Evolutionary conservation across 2,113 vertebrate species (phyloP).

Genomic region (Odontesthes bonariensis): DNA sequence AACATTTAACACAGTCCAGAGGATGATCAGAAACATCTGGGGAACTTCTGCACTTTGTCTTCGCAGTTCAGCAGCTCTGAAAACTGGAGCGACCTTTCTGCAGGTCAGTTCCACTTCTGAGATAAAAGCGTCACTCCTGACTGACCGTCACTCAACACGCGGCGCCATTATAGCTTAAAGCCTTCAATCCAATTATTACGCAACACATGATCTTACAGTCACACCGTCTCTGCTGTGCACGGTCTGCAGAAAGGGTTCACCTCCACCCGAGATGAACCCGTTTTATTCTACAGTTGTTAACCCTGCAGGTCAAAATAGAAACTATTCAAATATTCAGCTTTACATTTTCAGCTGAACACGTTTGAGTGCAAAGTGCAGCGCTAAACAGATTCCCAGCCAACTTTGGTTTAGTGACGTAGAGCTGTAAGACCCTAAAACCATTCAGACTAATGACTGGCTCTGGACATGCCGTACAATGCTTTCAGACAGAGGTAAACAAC

Average conservation of each 20-base stretch:
- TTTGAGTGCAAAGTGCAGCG: background rate
- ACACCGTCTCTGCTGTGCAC: background rate
- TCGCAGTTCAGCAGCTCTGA: background rate
- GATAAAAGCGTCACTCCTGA: constrained; percentile 35
- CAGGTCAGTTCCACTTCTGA: background rate
- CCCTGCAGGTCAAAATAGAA: background rate
- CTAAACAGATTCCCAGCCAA: background rate
- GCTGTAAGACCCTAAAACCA: background rate
- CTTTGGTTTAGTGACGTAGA: background rate
- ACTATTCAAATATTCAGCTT: background rate
- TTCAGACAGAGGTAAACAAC: background rate
- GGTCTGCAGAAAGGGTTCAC: background rate
- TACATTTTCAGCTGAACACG: background rate
- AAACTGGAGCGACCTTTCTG: background rate
- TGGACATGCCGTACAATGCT: background rate
- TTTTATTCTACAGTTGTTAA: background rate
- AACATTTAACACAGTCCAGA: background rate
- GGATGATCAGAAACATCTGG: background rate
- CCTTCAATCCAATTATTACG: constrained; percentile 73
- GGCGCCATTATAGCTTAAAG: constrained; percentile 47
- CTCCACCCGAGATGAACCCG: background rate
- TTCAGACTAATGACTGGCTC: background rate
- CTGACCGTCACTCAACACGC: constrained; percentile 9
- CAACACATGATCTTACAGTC: constrained; percentile 35
- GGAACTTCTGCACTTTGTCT: background rate